Conservation (phyloP, 37 sponge, comb jelly and placozoan genomes). For the Aplysina aerophoba region DNA sequence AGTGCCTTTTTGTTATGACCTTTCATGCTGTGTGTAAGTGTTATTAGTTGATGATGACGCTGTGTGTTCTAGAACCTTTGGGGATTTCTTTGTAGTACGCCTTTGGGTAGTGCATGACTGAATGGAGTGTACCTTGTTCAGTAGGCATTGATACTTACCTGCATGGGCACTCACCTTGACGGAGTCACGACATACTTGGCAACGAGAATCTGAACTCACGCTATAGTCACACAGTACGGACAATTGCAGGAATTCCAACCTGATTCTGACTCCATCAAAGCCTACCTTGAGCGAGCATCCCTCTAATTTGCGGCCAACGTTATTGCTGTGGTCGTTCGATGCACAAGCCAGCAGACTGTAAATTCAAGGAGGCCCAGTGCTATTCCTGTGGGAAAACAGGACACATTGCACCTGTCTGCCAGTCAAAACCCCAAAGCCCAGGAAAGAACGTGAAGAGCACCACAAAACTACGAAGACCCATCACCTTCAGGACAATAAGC, state of each 20-base stretch:
- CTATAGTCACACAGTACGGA: no score
- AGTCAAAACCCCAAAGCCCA: background rate
- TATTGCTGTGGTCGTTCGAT: constrained; percentile 52
- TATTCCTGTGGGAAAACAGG: constrained; percentile 35
- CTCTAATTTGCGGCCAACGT: constrained; percentile 44
- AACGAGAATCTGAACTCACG: no score
- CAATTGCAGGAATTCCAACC: background rate
- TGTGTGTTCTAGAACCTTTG: no score
- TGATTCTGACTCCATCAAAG: background rate
- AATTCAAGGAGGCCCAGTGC: constrained; percentile 34
- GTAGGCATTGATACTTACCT: no score
- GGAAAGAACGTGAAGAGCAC: background rate
- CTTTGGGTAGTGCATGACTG: no score
- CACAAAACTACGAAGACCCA: background rate
- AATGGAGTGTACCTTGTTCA: no score
- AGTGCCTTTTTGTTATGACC: no score
- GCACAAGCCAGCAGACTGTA: constrained; percentile 30
- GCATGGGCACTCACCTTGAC: no score
- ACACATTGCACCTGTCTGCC: constrained; percentile 39
- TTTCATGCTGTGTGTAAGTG: no score
- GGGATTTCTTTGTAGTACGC: no score
- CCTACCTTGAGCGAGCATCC: constrained; percentile 19
- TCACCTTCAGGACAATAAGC: background rate
- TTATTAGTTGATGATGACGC: no score
- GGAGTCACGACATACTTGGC: no score